phyloP scores from a whole-genome alignment of 1,140 invertebrate genomes.

The Zaprionus capensis region DNA sequence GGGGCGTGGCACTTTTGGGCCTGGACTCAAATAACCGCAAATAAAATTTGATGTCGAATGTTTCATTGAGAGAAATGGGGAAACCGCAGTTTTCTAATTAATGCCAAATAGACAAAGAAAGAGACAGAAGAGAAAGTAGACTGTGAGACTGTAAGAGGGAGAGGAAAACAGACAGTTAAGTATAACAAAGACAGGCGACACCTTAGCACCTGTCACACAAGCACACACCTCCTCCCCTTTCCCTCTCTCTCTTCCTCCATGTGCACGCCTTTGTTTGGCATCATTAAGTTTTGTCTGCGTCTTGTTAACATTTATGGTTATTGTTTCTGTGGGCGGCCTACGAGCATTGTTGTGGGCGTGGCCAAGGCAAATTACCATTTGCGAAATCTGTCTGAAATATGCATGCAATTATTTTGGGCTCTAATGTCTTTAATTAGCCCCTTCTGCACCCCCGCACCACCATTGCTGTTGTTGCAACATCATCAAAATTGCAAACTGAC shows the following conservation, averaged over 20 bases:
- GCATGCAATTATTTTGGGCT: conserved; percentile 49
- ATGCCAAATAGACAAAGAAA: conserved; percentile 37
- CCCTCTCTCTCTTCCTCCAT: not conserved
- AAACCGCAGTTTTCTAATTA: conserved; percentile 76
- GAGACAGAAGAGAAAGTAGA: conserved; percentile 5
- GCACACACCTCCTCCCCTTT: not conserved
- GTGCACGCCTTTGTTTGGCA: conserved; percentile 55
- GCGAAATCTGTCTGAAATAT: conserved; percentile 34
- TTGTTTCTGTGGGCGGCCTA: conserved; percentile 50
- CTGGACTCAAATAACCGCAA: conserved; percentile 55
- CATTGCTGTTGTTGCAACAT: conserved; percentile 12
- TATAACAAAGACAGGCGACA: conserved; percentile 46
- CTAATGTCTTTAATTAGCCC: conserved; percentile 34
- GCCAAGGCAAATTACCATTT: conserved; percentile 40
- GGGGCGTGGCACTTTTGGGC: conserved; percentile 2
- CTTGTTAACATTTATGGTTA: conserved; percentile 81
- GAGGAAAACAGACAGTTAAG: conserved; percentile 25
- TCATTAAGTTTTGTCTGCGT: conserved; percentile 72
- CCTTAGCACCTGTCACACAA: conserved; percentile 72
- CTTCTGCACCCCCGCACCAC: not conserved
- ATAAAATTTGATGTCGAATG: conserved; percentile 73
- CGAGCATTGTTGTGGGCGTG: conserved; percentile 39
- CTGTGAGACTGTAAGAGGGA: not conserved
- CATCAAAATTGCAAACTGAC: conserved; percentile 8
- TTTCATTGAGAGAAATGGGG: conserved; percentile 28